Base-by-base conservation (phyloP, 2,113 vertebrate genomes). In the Vireo altiloquus region DNA sequence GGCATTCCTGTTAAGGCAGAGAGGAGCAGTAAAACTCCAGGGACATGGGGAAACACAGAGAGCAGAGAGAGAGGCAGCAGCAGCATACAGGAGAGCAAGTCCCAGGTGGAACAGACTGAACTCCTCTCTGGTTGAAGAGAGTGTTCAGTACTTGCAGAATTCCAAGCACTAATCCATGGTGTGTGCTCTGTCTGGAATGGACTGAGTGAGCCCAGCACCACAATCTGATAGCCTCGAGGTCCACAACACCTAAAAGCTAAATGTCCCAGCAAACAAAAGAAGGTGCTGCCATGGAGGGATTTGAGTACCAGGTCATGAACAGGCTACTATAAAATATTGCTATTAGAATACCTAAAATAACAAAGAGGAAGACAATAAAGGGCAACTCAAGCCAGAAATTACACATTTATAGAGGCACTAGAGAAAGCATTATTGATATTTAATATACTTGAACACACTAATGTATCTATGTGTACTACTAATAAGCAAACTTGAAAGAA, bases 141-240 rank as follows among this genome's bases (percentile, higher is more conserved):
- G n/a, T 20, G 9, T 9, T 53, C 27, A 5, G n/a, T 5, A 30
- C 59, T 5, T 49, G 57, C 68, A 77, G 53, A 37, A 28, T 8
- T 30, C 23, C 33, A 50, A 37, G 57, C 40, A 61, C 52, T 2
- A 2, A 35, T 0, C 46, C 5, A 2, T 1, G 15, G 0, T 39
- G 49, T 39, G 49, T 76, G 90, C 49, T 87, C 83, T 25, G 25
- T 6, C 0, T 33, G 64, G 64, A 24, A 61, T 1, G 4, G 30
- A 5, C 20, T 30, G 50, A 47, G 35, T 5, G 40, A 77, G 12
- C 63, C 39, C 72, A 89, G 54, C 50, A 71, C 18, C 57, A 35
- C 35, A 4, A 2, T 6, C 33, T 2, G 1, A 42, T 6, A 27
- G 5, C 37, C 65, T 71, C 47, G 19, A 33, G 15, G 47, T 50